Evolutionary conservation across 2,113 vertebrate genomes (phyloP).

Genomic region (Takifugu bimaculatus): DNA sequence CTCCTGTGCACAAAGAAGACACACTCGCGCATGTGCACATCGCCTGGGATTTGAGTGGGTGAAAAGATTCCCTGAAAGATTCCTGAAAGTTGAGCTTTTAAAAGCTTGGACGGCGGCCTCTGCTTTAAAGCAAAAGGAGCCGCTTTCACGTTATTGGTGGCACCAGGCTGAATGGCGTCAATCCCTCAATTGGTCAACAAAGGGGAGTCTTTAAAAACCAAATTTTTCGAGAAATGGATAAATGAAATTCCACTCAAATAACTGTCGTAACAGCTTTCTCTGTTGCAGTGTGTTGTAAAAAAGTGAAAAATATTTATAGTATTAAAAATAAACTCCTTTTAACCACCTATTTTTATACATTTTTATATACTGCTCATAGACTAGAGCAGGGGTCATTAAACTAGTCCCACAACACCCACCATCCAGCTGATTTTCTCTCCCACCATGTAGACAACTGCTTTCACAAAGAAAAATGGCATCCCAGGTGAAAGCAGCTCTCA

Average conservation of each 20-base stretch:
- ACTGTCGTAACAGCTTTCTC: constrained; percentile 15
- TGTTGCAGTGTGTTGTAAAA: constrained; percentile 9
- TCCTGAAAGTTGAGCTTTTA: constrained; percentile 79
- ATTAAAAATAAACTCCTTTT: no score
- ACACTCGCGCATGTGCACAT: constrained; percentile 36
- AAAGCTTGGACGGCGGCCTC: constrained; percentile 65
- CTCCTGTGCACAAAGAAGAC: constrained; percentile 49
- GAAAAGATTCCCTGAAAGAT: constrained; percentile 74
- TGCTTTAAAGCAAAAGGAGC: constrained; percentile 66
- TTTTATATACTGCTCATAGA: no score
- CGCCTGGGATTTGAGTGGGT: constrained; percentile 57
- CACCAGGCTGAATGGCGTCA: constrained; percentile 58
- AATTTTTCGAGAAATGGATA: constrained; percentile 52
- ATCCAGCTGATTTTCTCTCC: no score
- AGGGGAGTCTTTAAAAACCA: constrained; percentile 39
- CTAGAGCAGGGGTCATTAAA: no score
- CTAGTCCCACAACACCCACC: no score
- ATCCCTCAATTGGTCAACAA: constrained; percentile 64
- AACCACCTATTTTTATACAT: no score
- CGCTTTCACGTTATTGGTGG: constrained; percentile 60
- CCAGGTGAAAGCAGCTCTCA: no score
- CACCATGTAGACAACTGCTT: no score
- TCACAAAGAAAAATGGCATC: no score
- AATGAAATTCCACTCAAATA: constrained; percentile 20
- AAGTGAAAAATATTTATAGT: constrained; percentile 15